Evolutionary conservation across 2,797 vertebrate species (phyloP), one percentile per base, ranked within the genome.

Genomic region (Halcyon leucocephala): DNA sequence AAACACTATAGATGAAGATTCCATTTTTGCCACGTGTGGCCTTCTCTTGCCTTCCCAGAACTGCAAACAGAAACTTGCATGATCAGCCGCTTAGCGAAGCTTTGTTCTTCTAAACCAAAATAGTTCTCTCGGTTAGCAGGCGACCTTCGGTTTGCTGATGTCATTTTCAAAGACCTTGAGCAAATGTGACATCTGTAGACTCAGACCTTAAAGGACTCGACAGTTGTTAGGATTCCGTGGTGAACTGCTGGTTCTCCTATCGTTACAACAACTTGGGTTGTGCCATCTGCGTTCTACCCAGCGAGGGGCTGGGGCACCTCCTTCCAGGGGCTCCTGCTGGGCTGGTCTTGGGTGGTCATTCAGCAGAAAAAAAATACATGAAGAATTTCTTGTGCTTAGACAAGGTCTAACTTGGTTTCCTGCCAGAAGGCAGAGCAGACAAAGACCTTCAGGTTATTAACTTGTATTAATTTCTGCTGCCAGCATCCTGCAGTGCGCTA

Each of bases 31-130:
- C 31, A 37, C 42, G 26, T 24, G 33, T 65, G 55, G 46, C 83
- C 91, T 96, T 95, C 48, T 95, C 78, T 86, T 81, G 49, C 55
- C 65, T 91, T 84, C 58, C 42, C 76, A 60, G 46, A 70, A 71
- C 73, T 37, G 29, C 44, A 61, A 74, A 79, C 48, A 74, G 61
- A 71, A 89, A 79, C 60, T 90, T 91, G 35, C 70, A 26, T 92
- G 61, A 67, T 87, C 42, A 61, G 78, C 84, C 80, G 82, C 46
- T 52, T 24, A 91, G 37, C 70, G 51, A 90, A 87, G 29, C 24
- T 67, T 84, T 93, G 12, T 71, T 73, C 65, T 96, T 84, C 77
- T 89, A 37, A 88, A 94, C 58, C 48, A 71, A 58, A 83, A 39
- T 22, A 46, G 15, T 90, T 48, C 37, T 62, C 37, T 72, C 51